Evolutionary conservation across 1,140 invertebrate species (phyloP), one percentile per base, ranked within the genome.

Genomic region (Pemphigus obesinymphae): DNA sequence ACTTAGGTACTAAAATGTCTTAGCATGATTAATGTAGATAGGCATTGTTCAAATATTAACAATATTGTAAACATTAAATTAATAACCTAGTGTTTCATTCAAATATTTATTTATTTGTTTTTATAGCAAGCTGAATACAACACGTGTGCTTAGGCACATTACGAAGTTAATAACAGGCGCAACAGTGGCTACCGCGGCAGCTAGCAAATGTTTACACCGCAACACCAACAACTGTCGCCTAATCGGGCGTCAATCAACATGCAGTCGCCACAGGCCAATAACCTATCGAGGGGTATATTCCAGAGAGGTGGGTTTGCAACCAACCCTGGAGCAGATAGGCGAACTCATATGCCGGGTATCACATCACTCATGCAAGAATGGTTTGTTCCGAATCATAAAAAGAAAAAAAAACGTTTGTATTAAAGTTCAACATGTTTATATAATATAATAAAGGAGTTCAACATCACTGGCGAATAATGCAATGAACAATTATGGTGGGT

Each of bases 281-380:
- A 80, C 76, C 4, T 80, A 61, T 80, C 76, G 55, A 80, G 76
- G 17, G 76, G 76, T 45, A 80, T 80, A 55, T 80, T 80, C 63
- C 76, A 80, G 20, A 80, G 76, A 80, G 76, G 76, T 13, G 76
- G 76, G 37, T 80, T 80, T 61, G 76, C 76, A n/a, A 80, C 76
- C 55, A 80, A 80, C 55, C 76, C 76, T 3, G 76, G 76, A 63
- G 76, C 76, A 34, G 82, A 83, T 20, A 82, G 82, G 50, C 48
- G 82, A 75, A 58, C 40, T 43, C 82, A 70, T 31, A 82, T 82
- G 82, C 82, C 82, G 17, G 82, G 82, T 34, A 58, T 82, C 50
- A n/a, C 82, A 40, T 73, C 82, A 43, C 66, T 73, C 34, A 82
- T 82, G 82, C 82, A 82, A 82, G 82, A 82, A 82, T 82, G 82